Evolutionary conservation across 2,888 invertebrate species (phyloP), one percentile per base, ranked within the genome.

Genomic region (Diogma glabrata): DNA sequence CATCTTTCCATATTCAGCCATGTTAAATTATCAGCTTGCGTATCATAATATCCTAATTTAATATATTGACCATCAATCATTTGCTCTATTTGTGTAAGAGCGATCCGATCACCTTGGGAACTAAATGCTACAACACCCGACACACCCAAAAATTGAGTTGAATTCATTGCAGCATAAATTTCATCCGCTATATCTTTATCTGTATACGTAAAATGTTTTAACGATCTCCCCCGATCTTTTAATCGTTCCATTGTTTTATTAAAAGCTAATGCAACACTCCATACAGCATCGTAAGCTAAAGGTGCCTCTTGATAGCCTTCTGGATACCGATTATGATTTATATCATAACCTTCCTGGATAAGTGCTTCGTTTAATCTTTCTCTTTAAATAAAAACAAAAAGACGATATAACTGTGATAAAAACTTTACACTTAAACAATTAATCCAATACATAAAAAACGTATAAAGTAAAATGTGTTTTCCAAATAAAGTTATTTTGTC

Each of bases 291-390:
- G 67, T 99, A 99, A 45, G 99, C 99, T 52, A 99, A 72, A 0
- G 99, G 99, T 7, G 99, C 97, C 72, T 99, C 99, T 64, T 92
- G 91, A 71, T 95, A 95, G 10, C 96, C 95, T 67, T 90, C 91
- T 3, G 92, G 92, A 70, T 83, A 90, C 55, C 87, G 77, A 64
- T 86, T 84, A 55, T 88, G 84, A 65, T 86, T 87, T 59, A 91
- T 87, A 64, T 92, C 88, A 68, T 86, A 89, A 26, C 87, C 87
- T 52, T 84, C 84, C 52, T 81, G 80, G 51, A 83, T 81, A 50
- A 95, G 75, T 53, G 84, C 82, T 59, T 82, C 78, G 68, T 94
- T 88, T 64, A 97, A 74, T 59, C 91, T 77, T 60, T 79, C 26
- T 46, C 46, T 24, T 16, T 26, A 46, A 46, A 24, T 6, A 26